Base-by-base conservation (phyloP, 2,888 invertebrate genomes). In the Eupithecia pulchellata region DNA sequence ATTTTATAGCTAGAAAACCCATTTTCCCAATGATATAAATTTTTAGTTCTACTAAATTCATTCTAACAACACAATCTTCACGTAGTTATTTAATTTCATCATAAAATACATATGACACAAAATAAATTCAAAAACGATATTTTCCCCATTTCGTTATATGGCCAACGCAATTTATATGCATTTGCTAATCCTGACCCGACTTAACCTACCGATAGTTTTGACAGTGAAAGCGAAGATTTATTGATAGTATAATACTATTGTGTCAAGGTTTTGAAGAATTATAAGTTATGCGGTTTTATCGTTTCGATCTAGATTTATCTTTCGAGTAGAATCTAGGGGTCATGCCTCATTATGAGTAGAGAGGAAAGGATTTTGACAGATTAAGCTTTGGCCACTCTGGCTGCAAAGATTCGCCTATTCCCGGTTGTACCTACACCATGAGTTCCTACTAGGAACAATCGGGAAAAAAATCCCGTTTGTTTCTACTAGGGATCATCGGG, bases 231-330 rank as follows among this genome's bases (percentile, higher is more conserved):
- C n/a, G 47, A 52, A 52, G 52, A 63, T 14, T 17, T 20, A 60
- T 55, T 55, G 4, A 52, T 34, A 61, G 5, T 36, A 14, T 25
- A 20, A 36, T 34, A 25, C 20, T 36, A 20, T 20, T 32, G 32
- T 52, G 66, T 52, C 72, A 30, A 64, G 68, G 27, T 47, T 57
- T n/a, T 32, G 32, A 13, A 32, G n/a, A 27, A 57, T 63, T 63
- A 8, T 72, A 66, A 64, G 66, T 69, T 72, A 58, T 55, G 64
- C 55, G 25, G 25, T 60, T 66, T 63, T 66, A 69, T 69, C 66
- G 6, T 14, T 14, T 20, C 0, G 55, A 69, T 72, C 69, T 72
- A 60, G 72, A 72, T 64, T 47, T 52, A 32, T 8, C 58, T 32
- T 57, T 42, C 27, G 52, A 20, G 20, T 20, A 20, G 6, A 42